Evolutionary conservation across 2,113 vertebrate species (phyloP).

Genomic region (Podarcis muralis): DNA sequence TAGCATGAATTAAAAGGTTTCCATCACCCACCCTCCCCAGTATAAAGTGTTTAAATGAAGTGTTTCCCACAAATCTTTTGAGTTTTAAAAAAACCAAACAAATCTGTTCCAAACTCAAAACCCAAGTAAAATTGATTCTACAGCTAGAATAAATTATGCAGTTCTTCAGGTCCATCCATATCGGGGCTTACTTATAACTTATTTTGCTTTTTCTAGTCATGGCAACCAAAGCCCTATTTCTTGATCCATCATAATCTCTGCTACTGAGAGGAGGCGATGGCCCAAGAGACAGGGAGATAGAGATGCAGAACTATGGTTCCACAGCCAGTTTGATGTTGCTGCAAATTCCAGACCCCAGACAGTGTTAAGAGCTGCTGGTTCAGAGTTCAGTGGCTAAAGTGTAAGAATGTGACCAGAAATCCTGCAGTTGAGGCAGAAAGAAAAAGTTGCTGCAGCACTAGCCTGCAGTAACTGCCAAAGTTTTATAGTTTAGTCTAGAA

Average conservation of each 20-base stretch:
- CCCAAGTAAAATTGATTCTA: neutral
- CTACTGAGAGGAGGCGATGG: neutral
- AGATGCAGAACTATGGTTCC: neutral
- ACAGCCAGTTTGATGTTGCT: neutral
- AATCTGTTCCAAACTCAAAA: neutral
- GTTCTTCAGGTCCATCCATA: neutral
- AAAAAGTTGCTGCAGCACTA: neutral
- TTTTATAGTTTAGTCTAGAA: neutral
- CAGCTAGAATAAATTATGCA: neutral
- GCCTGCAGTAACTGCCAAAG: neutral
- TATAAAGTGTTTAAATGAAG: slow-evolving; percentile 20
- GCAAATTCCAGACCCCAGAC: neutral
- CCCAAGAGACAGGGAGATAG: neutral
- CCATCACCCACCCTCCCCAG: neutral
- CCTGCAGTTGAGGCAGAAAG: neutral
- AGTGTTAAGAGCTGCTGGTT: neutral
- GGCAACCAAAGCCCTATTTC: neutral
- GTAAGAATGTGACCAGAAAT: neutral
- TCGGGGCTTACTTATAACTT: neutral
- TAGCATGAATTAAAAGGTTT: slow-evolving; percentile 20
- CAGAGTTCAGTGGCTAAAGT: neutral
- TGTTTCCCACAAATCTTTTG: neutral
- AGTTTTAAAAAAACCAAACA: neutral
- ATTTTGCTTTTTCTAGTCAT: neutral
- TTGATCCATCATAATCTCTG: neutral